Evolutionary conservation across 2,888 invertebrate genomes (phyloP).

Genomic region (Ophonus ardosiacus): DNA sequence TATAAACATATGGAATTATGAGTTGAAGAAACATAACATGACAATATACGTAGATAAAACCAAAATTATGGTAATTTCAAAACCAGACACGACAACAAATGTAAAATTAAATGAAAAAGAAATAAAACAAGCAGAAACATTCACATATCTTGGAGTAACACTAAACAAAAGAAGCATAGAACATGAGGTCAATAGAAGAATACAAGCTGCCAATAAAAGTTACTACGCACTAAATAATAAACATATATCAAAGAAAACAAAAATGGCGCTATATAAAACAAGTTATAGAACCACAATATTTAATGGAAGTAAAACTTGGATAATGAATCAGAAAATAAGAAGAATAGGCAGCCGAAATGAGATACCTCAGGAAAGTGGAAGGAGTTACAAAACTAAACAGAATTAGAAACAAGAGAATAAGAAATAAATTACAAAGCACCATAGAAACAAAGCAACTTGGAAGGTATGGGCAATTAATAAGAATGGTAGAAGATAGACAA

Average conservation of each 20-base stretch:
- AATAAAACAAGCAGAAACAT: constrained; percentile 41
- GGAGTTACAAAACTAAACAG: neutral
- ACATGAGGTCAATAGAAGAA: constrained; percentile 39
- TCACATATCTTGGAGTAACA: constrained; percentile 54
- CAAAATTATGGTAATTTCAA: constrained; percentile 61
- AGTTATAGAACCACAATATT: neutral
- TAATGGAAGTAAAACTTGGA: neutral
- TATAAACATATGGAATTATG: constrained; percentile 19
- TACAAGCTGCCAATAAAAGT: constrained; percentile 36
- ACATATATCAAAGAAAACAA: neutral
- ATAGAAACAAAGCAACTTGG: neutral
- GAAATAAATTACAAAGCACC: neutral
- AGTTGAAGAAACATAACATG: constrained; percentile 15
- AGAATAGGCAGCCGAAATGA: no score
- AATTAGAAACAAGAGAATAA: neutral
- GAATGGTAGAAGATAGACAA: neutral
- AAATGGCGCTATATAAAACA: neutral
- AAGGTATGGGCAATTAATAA: neutral
- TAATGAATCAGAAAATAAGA: no score
- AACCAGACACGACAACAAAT: constrained; percentile 21
- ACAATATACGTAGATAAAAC: constrained; percentile 59
- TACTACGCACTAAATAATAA: constrained; percentile 20
- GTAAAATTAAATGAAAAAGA: constrained; percentile 4
- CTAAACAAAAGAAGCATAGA: constrained; percentile 48
- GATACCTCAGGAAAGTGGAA: neutral